Conservation (phyloP, 2,113 vertebrate genomes). For the Oryctolagus cuniculus region DNA sequence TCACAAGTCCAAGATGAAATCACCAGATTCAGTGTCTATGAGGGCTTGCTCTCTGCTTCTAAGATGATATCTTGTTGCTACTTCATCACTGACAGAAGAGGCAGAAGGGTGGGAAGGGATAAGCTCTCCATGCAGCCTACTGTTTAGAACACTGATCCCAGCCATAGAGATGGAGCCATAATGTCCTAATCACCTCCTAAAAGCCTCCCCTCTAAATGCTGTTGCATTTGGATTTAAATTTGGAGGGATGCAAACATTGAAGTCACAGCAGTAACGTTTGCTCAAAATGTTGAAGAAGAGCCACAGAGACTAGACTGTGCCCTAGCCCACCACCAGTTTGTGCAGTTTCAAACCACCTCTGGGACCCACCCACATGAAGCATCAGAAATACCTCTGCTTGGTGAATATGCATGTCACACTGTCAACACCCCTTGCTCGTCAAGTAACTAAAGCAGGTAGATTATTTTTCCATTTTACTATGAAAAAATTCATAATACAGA, state of each 20-base stretch:
- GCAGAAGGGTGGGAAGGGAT: not conserved
- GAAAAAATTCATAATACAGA: not conserved
- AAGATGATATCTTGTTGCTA: not conserved
- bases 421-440: not conserved
- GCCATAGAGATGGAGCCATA: not conserved
- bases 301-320: not conserved
- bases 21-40: not conserved
- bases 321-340: not conserved
- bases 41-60: not conserved
- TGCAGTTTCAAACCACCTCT: not conserved
- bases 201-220: not conserved
- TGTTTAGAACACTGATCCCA: fast-evolving
- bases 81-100: not conserved
- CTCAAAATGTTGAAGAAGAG: not conserved
- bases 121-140: not conserved
- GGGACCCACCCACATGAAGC: not conserved
- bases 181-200: no score
- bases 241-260: not conserved
- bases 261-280: not conserved
- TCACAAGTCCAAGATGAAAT: not conserved
- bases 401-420: not conserved
- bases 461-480: not conserved
- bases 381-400: not conserved
- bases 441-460: not conserved
- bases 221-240: not conserved